Base-by-base conservation (phyloP, 2,888 invertebrate genomes). In the Tuta absoluta region DNA sequence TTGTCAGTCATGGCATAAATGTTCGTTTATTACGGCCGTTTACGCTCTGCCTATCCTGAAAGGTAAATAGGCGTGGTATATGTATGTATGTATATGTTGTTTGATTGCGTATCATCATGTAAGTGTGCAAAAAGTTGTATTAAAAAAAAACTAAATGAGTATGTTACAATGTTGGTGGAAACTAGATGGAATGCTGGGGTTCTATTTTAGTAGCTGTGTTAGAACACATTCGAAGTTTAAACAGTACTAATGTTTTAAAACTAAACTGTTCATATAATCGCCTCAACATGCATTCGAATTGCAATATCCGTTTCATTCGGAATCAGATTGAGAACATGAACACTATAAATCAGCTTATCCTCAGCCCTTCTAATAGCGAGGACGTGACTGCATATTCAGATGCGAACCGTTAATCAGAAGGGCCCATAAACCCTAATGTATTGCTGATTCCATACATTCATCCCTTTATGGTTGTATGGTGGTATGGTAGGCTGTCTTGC, bases 341-440 rank as follows among this genome's bases (percentile, higher is more conserved):
- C 24, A 45, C 17, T n/a, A 33, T 56, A 56, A 56, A 56, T 56
- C 56, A 17, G 56, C 41, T 45, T 14, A 60, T 45, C 60, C 45
- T 45, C 60, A 28, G 45, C 60, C 45, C 58, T 45, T 60, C 81
- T 88, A 85, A 90, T 88, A 86, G 88, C 79, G 70, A 68, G 76
- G 76, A 87, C 91, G 89, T 90, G 90, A 88, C 87, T 85, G 68
- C 72, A 82, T 82, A 81, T 77, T 79, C 73, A 69, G 77, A 87
- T 89, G 86, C 80, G 75, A 73, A 72, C 72, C 76, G 72, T 78
- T 79, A 79, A 87, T 87, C 86, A 81, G 69, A 68, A 77, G 82
- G 80, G 71, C 72, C 69, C 66, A 75, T 69, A 71, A 71, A 71
- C 70, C 73, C 80, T 82, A 84, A 86, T 85, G 82, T 83, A 78